phyloP scores from a whole-genome alignment of 2,113 vertebrate species.

The Vombatus ursinus region DNA sequence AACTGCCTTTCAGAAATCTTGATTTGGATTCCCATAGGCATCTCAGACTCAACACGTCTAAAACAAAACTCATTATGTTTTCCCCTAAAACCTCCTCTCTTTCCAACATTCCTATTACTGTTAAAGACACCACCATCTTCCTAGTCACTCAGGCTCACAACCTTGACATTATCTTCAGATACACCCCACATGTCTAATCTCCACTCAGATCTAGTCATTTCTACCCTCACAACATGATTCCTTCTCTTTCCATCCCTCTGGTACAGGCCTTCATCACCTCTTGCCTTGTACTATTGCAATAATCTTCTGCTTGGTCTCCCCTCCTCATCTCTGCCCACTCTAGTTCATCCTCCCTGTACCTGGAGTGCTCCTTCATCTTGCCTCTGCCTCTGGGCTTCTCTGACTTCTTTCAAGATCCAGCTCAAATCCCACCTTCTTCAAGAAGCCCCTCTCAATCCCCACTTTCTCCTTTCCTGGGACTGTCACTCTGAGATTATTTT shows the following conservation, averaged over 20 bases:
- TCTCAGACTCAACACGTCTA: not conserved
- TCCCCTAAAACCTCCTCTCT: not conserved
- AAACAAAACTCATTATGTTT: not conserved
- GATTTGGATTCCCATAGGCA: not conserved
- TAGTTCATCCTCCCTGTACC: not conserved
- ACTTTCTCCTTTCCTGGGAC: conserved; percentile 1
- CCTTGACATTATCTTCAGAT: not conserved
- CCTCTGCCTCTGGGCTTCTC: conserved; percentile 1
- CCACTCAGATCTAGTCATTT: not conserved
- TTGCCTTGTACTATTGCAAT: too few relatives aligned
- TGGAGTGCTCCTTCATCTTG: too few relatives aligned
- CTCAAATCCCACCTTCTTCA: conserved; percentile 60
- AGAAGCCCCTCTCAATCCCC: not conserved
- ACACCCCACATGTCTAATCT: not conserved
- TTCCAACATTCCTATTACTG: not conserved
- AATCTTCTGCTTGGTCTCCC: not conserved
- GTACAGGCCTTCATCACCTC: not conserved
- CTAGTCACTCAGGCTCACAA: not conserved
- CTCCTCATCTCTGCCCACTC: not conserved
- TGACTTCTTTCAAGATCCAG: conserved; percentile 31
- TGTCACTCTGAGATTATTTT: conserved; percentile 31
- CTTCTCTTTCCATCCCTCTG: not conserved
- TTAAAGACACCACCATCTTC: not conserved
- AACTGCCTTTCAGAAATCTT: not conserved
- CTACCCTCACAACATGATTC: too few relatives aligned